Evolutionary conservation across 2,888 invertebrate genomes (phyloP).

Genomic region (Eudasyphora cyanicolor): DNA sequence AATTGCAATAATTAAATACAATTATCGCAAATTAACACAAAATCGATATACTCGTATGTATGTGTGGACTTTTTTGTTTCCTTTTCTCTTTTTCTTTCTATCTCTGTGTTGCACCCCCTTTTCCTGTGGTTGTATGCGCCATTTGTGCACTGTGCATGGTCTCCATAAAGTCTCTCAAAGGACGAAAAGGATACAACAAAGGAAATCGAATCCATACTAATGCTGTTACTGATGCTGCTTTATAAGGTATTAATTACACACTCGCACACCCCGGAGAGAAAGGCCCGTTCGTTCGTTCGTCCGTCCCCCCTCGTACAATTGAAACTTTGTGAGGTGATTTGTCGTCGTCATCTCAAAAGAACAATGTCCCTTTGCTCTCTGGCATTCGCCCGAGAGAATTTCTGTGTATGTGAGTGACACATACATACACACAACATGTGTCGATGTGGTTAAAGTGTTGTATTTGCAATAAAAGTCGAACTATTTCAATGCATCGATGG

Average conservation of each 20-base stretch:
- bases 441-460: constrained; percentile 23
- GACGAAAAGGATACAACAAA: constrained; percentile 17
- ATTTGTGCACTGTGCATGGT: neutral
- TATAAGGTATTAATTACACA: constrained; percentile 31
- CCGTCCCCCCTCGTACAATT: neutral
- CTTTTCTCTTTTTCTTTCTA: neutral
- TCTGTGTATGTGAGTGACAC: neutral
- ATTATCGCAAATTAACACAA: constrained; percentile 55
- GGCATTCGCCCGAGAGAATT: neutral
- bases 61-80: neutral
- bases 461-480: neutral
- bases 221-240: constrained; percentile 27
- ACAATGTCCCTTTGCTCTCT: constrained; percentile 22
- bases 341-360: constrained; percentile 24
- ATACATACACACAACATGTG: neutral
- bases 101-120: neutral
- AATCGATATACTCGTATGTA: constrained; percentile 27
- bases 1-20: constrained; percentile 64
- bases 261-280: neutral
- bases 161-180: neutral
- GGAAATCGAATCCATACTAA: constrained; percentile 27
- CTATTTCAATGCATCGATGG: neutral
- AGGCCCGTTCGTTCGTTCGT: neutral
- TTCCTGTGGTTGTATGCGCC: neutral
- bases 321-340: constrained; percentile 21